These are phyloP conservation scores for Baccha elongata DNA, from an alignment of 2,888 invertebrate species.

Conservation along the genomic window DNA sequence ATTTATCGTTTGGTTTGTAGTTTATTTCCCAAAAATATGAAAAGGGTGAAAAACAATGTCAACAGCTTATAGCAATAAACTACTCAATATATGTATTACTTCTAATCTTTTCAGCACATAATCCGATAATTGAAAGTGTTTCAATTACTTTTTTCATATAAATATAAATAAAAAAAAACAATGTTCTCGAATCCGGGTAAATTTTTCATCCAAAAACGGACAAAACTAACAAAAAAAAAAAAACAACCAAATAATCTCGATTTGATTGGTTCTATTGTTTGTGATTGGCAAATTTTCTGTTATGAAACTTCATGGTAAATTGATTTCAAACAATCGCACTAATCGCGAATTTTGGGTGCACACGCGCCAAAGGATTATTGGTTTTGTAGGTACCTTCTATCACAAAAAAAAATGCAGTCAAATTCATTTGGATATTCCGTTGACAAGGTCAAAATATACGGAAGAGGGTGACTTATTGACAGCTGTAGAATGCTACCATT, in stretches of 20 bases:
- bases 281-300: conserved; percentile 53
- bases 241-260: conserved; percentile 49
- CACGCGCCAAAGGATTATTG: conserved; percentile 69
- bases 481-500: conserved; percentile 52
- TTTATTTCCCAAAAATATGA: background rate
- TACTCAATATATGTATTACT: too few species aligned
- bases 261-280: conserved; percentile 70
- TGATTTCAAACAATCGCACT: conserved; percentile 66
- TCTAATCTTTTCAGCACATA: conserved; percentile 55
- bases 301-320: conserved; percentile 71
- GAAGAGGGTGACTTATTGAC: conserved; percentile 71
- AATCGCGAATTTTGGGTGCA: conserved; percentile 64
- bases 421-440: conserved; percentile 65
- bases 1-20: too few species aligned
- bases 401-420: conserved; percentile 21
- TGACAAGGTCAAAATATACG: conserved; percentile 63
- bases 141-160: conserved; percentile 32
- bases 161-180: conserved; percentile 18
- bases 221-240: conserved; percentile 35
- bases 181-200: conserved; percentile 26
- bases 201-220: conserved; percentile 32
- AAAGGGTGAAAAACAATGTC: background rate
- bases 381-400: background rate
- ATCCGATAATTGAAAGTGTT: conserved; percentile 6
- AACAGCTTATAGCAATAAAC: background rate